Evolutionary conservation across 2,113 vertebrate genomes (phyloP).

Genomic region (Cyphomyrus discorhynchus): DNA sequence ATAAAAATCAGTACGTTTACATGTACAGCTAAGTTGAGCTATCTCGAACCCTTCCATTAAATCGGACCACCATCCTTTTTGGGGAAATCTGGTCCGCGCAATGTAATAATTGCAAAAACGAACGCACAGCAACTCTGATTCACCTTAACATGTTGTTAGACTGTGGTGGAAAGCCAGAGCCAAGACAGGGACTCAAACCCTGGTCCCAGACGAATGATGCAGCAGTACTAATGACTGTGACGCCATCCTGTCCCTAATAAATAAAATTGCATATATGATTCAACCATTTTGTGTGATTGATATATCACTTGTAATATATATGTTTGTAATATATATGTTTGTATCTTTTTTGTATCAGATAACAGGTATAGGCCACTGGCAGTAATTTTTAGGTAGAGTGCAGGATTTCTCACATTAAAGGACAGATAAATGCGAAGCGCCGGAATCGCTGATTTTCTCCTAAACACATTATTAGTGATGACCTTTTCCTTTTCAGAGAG

Average conservation of each 20-base stretch:
- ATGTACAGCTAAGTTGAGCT: no score
- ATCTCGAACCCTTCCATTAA: no score
- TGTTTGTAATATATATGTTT: background rate
- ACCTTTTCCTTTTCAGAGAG: slow-evolving; percentile 19
- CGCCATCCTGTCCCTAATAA: background rate
- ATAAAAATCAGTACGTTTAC: background rate
- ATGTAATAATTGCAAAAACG: no score
- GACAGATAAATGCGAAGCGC: slow-evolving; percentile 20
- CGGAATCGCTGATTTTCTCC: slow-evolving; percentile 16
- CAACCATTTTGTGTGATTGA: background rate
- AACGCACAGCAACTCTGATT: no score
- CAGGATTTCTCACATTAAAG: slow-evolving; percentile 13
- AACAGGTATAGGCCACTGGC: background rate
- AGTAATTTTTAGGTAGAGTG: background rate
- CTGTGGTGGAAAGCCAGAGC: no score
- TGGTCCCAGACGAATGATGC: no score
- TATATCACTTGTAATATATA: background rate
- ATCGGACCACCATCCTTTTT: background rate
- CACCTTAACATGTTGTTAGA: no score
- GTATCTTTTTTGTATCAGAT: background rate
- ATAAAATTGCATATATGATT: background rate
- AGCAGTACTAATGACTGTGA: no score
- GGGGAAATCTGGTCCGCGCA: background rate
- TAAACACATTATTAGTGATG: slow-evolving; percentile 23
- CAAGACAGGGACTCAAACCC: no score